phyloP scores from a whole-genome alignment of 2,888 invertebrate species.

The Exocentrus adspersus region DNA sequence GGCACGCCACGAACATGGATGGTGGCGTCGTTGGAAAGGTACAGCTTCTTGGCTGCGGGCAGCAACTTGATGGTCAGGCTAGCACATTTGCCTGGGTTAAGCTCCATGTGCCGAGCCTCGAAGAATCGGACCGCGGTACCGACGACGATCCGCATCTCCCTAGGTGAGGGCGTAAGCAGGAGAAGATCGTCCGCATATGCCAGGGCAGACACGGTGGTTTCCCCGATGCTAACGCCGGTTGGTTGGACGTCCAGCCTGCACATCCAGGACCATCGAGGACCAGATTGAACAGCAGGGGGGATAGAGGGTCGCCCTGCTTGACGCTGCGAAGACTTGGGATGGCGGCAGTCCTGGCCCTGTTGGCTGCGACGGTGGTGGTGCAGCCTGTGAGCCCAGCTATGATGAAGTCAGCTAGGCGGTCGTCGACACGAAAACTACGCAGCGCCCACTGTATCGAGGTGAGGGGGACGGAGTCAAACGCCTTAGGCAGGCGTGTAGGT shows the following conservation, averaged over 20 bases:
- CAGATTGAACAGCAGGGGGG: conserved; percentile 31
- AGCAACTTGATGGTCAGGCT: conserved; percentile 1
- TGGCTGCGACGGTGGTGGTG: conserved; percentile 16
- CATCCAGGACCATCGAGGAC: conserved; percentile 27
- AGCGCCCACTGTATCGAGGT: conserved; percentile 29
- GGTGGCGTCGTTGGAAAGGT: background rate
- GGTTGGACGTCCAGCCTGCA: background rate
- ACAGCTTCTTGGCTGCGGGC: conserved; percentile 20
- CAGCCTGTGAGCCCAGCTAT: conserved; percentile 12
- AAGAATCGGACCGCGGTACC: background rate
- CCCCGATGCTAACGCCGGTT: conserved; percentile 7
- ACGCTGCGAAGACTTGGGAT: conserved; percentile 30
- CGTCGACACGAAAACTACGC: conserved; percentile 19
- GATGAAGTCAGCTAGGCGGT: conserved; percentile 16
- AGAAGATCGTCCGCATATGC: conserved; percentile 38
- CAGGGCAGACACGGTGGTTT: background rate
- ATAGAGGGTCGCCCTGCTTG: conserved; percentile 35
- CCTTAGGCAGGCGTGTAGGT: conserved; percentile 42
- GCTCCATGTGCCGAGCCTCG: background rate
- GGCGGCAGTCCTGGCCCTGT: background rate
- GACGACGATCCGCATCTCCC: background rate
- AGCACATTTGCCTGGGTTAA: conserved; percentile 16
- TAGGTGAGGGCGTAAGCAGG: background rate
- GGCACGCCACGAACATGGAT: too few species aligned
- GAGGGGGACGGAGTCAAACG: conserved; percentile 41